Evolutionary conservation across 2,113 vertebrate species (phyloP), one percentile per base, ranked within the genome.

Genomic region (Lagenorhynchus albirostris): DNA sequence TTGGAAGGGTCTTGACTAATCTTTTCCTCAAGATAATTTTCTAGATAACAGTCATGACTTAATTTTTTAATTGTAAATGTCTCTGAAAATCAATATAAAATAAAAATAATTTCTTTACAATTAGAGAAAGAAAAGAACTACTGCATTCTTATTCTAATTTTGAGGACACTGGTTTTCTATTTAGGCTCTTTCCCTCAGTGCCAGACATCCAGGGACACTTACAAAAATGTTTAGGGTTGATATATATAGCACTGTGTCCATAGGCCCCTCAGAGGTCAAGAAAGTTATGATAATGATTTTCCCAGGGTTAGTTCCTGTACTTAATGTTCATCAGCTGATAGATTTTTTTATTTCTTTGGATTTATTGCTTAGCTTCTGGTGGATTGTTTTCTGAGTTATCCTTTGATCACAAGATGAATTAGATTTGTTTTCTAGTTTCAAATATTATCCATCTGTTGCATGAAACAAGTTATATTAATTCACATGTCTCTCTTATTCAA

Each of bases 251-350:
- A n/a, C 44, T 77, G 3, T 88, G 70, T 68, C 36, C 71, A 89
- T 36, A 89, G 36, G 1, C 36, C 58, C 18, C n/a, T 68, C 2
- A 21, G 3, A 83, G 85, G 55, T 89, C 82, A 95, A 89, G 93
- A 89, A 98, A 91, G 58, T 94, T 97, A 79, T 86, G 60, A 86
- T 93, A 95, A 85, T 74, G 31, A 14, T 95, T 96, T 97, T 97
- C 73, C 50, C 91, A 97, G 71, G 73, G 47, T 94, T 55, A 79
- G 65, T 89, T 93, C 20, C 25, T 73, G 14, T 0, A 21, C 10
- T 76, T 87, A 77, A 81, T 47, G 4, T 93, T 73, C 53, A 60
- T 89, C 67, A 83, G 31, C 58, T 74, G 8, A 79, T 83, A 86
- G 47, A 73, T 70, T 44, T 82, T 82, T 96, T 79, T 94, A 31